Evolutionary conservation across 2,888 invertebrate species (phyloP), one percentile per base, ranked within the genome.

Genomic region (Xanthia togata): DNA sequence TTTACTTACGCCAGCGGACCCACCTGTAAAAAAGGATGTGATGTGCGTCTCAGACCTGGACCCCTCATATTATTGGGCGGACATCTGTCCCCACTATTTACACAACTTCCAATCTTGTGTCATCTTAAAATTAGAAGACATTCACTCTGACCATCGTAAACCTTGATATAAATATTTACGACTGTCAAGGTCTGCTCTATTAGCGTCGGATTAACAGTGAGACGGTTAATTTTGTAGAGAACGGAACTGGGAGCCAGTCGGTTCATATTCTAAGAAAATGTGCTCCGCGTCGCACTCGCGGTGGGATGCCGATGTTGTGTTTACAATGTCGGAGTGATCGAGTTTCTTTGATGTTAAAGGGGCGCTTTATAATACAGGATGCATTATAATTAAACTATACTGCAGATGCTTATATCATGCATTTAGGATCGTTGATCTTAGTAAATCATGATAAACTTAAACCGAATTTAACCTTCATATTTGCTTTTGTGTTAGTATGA

Each of bases 81-180:
- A n/a, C 75, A 75, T 73, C 64, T 82, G 76, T 78, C 80, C 26
- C 75, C 76, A 77, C 80, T 87, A 83, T 85, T 83, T 81, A 83
- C 76, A 76, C 83, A 82, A 73, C 75, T 76, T 67, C 70, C 76
- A 84, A 80, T 86, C 79, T 84, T 81, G 83, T 78, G 81, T 79
- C 83, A 84, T 88, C 81, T 90, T 91, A 92, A 90, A 93, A 90
- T 91, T 92, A 92, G 93, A 94, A 94, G 93, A 93, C 93, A 94
- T 94, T 94, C 93, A 94, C 94, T 93, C 91, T 93, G 93, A 93
- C 91, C 93, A 92, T 91, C 92, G 92, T 92, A 90, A 91, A 90
- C 89, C 80, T 88, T 87, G 92, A 91, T 93, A 92, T 93, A 94
- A 93, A 94, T 93, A 92, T 94, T 94, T 93, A 93, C 90, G 89